A percentile compares a stretch with the other conserved stretches of the same genome.
Conservation (phyloP, 1,140 invertebrate species). For the Calliopsis andreniformis region DNA sequence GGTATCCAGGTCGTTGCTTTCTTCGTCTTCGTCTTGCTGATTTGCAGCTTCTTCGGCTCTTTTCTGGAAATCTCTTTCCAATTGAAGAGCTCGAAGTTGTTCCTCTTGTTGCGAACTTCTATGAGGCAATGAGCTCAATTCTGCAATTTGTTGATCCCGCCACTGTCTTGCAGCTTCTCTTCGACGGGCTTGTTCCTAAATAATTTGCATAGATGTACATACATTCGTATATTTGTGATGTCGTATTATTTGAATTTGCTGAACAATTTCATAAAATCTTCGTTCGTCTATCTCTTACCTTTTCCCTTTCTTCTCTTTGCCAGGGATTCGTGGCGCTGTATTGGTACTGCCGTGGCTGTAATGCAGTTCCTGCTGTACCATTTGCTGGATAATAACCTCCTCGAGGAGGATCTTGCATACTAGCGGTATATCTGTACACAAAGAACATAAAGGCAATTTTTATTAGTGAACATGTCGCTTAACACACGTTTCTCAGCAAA, state of each 20-base stretch:
- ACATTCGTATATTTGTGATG: no score
- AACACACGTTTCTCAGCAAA: no score
- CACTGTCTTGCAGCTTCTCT: conserved; percentile 87
- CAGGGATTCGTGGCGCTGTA: conserved; percentile 88
- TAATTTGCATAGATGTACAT: conserved; percentile 9
- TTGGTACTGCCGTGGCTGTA: conserved; percentile 80
- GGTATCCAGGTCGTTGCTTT: conserved; percentile 77
- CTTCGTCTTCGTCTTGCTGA: conserved; percentile 90
- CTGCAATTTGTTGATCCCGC: conserved; percentile 92
- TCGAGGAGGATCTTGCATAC: conserved; percentile 88
- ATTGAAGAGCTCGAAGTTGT: conserved; percentile 89
- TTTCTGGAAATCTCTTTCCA: conserved; percentile 94
- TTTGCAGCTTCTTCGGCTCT: conserved; percentile 89
- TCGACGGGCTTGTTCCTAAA: conserved; percentile 85
- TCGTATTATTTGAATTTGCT: no score
- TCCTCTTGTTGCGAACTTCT: conserved; percentile 92
- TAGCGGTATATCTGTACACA: conserved; percentile 83
- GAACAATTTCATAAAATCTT: not conserved
- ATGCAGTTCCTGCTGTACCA: conserved; percentile 68
- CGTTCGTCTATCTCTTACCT: conserved; percentile 76
- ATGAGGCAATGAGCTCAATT: conserved; percentile 86
- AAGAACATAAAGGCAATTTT: conserved; percentile 8
- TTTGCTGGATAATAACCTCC: conserved; percentile 86
- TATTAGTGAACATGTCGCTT: no score
- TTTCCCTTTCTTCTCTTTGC: conserved; percentile 94